Conservation (phyloP, 1,140 invertebrate genomes). For the Tyrophagus putrescentiae region DNA sequence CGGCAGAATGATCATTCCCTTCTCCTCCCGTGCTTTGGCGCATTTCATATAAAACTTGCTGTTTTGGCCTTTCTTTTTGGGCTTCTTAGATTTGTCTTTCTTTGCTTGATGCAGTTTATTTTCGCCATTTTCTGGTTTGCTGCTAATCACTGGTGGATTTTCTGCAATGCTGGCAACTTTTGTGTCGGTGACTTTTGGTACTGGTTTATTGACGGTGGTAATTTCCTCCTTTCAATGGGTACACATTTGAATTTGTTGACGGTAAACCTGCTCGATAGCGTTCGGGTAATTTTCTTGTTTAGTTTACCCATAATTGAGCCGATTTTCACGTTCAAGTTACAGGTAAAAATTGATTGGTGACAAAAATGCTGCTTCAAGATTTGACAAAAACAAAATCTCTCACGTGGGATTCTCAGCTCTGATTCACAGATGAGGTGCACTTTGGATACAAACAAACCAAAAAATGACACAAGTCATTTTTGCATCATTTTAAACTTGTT, state of each 20-base stretch:
- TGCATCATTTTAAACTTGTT: not conserved
- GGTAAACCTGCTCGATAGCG: not conserved
- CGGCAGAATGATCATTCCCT: conserved; percentile 19
- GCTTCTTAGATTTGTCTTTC: not conserved
- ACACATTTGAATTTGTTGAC: conserved; percentile 1
- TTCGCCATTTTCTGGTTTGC: not conserved
- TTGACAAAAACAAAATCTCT: no score
- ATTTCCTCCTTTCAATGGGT: conserved; percentile 3
- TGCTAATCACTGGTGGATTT: not conserved
- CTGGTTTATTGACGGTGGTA: not conserved
- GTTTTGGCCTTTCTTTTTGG: conserved; percentile 8
- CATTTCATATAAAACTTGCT: conserved; percentile 19
- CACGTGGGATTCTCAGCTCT: no score
- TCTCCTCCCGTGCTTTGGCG: conserved; percentile 19
- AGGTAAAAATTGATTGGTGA: not conserved
- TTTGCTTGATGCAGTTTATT: not conserved
- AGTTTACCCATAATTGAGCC: conserved; percentile 4
- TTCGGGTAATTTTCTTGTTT: conserved; percentile 4
- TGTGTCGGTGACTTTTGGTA: not conserved
- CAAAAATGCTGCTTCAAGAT: no score
- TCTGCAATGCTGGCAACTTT: not conserved
- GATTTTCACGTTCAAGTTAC: not conserved
- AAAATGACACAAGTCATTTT: not conserved
- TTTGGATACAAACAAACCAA: not conserved
- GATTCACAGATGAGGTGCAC: not conserved